Conservation (phyloP, 2,113 vertebrate species). For the Paramormyrops kingsleyae region DNA sequence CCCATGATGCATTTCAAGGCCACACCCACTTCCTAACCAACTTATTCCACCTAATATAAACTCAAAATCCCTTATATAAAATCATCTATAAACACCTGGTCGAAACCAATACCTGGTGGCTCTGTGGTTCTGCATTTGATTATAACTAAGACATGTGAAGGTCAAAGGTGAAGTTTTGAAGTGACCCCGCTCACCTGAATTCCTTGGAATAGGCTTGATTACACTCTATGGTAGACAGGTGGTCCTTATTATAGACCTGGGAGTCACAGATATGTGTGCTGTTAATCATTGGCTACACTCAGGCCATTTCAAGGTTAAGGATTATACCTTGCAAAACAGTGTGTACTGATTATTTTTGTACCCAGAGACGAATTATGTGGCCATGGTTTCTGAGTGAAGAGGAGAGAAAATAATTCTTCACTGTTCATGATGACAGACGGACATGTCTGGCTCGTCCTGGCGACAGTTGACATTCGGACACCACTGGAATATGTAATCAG, state of each 20-base stretch:
- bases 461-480: neutral
- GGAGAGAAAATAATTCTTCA: neutral
- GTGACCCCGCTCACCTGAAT: neutral
- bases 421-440: conserved; percentile 10
- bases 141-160: neutral
- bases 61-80: neutral
- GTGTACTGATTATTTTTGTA: neutral
- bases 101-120: neutral
- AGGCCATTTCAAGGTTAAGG: neutral
- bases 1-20: neutral
- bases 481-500: conserved; percentile 49
- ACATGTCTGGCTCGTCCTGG: neutral
- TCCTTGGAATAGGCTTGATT: conserved; percentile 15
- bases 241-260: conserved; percentile 27
- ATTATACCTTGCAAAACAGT: neutral
- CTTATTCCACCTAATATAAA: neutral
- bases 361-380: neutral
- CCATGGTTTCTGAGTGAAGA: neutral
- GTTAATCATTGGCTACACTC: neutral
- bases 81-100: neutral
- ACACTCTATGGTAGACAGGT: conserved; percentile 20
- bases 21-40: neutral
- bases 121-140: neutral
- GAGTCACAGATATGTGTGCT: conserved; percentile 1
- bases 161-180: neutral